A percentile compares a stretch with the other conserved stretches of the same genome.
Conservation (phyloP, 2,797 vertebrate genomes). For the Tiaroga cobitis region DNA sequence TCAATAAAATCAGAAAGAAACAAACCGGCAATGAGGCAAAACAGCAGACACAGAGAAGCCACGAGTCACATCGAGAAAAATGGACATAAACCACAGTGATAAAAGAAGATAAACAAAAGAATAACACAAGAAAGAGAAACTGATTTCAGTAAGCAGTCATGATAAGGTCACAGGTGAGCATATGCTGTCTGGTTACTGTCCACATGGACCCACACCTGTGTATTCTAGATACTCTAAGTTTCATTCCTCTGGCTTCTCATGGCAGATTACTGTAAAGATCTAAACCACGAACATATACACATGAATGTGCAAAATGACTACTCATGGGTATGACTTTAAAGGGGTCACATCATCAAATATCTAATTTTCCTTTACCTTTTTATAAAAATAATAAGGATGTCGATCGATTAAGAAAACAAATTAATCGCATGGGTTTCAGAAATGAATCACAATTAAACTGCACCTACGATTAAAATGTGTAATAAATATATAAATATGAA, state of each 20-base stretch:
- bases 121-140: constrained; percentile 76
- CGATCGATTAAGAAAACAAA: neutral
- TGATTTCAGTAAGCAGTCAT: constrained; percentile 72
- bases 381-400: neutral
- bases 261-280: constrained; percentile 9
- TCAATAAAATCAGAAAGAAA: constrained; percentile 63
- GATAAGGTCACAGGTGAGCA: constrained; percentile 36
- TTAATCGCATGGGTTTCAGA: neutral
- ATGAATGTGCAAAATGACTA: neutral
- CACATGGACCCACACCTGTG: constrained; percentile 27
- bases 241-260: constrained; percentile 20
- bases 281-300: neutral
- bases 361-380: neutral
- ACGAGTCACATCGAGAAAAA: constrained; percentile 72
- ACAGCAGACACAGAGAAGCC: constrained; percentile 73
- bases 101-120: constrained; percentile 68
- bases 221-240: constrained; percentile 2
- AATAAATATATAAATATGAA: neutral
- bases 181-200: constrained; percentile 31
- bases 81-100: constrained; percentile 61
- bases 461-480: neutral
- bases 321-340: neutral
- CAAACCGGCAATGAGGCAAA: constrained; percentile 73
- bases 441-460: neutral
- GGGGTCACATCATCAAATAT: neutral